Evolutionary conservation across 2,797 vertebrate genomes (phyloP).

Genomic region (Sarcophilus harrisii): DNA sequence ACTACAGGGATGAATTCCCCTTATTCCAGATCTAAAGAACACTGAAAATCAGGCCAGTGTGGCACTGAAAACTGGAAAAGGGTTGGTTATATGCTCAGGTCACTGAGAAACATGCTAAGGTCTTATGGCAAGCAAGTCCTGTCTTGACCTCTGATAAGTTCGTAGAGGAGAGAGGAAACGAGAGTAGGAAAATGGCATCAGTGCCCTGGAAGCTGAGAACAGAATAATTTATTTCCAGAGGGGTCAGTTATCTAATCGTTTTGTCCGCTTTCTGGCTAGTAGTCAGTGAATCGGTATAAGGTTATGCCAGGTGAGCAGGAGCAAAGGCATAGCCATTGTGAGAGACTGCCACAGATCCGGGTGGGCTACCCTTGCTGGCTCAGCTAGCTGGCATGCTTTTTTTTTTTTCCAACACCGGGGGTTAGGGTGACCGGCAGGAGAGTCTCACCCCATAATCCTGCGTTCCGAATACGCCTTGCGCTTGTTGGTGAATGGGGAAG

Average conservation of each 20-base stretch:
- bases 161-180: neutral
- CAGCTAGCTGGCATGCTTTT: neutral
- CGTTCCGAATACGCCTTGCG: conserved; percentile 97
- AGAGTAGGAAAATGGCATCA: neutral
- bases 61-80: neutral
- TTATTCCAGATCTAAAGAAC: neutral
- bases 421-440: neutral
- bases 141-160: neutral
- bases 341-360: neutral
- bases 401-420: neutral
- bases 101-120: neutral
- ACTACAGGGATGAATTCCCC: neutral
- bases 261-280: neutral
- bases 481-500: conserved; percentile 89
- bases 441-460: conserved; percentile 93
- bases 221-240: neutral
- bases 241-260: neutral
- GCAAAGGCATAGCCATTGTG: neutral
- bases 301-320: neutral
- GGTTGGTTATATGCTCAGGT: neutral
- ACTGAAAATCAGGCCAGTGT: neutral
- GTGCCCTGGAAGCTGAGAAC: neutral
- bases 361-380: neutral
- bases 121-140: neutral
- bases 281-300: neutral